phyloP scores from a whole-genome alignment of 1,140 invertebrate species.

The Temnothorax nylanderi region DNA sequence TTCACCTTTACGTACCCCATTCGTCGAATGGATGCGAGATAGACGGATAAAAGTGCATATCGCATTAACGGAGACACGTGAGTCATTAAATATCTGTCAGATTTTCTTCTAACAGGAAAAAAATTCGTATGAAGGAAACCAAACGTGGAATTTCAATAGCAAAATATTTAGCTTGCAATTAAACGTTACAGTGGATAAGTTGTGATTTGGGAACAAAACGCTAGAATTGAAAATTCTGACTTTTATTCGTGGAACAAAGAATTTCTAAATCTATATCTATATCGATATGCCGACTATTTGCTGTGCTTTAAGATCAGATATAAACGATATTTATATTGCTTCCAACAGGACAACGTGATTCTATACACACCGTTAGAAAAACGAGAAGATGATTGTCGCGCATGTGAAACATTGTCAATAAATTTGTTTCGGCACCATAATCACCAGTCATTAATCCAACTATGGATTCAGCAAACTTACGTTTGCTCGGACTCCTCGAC shows the following conservation, averaged over 20 bases:
- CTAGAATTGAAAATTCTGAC: not conserved
- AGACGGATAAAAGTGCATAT: not conserved
- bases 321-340: not conserved
- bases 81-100: not conserved
- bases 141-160: not conserved
- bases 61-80: not conserved
- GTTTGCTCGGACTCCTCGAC: not conserved
- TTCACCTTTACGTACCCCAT: not conserved
- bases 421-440: not conserved
- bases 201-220: not conserved
- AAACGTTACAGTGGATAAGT: too few species aligned
- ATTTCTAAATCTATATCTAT: not conserved
- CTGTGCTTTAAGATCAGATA: not conserved
- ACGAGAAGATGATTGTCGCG: not conserved
- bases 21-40: not conserved
- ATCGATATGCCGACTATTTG: not conserved
- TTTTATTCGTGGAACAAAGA: not conserved
- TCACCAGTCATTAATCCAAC: slow-evolving; percentile 3
- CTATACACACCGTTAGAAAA: not conserved
- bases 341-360: not conserved
- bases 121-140: not conserved
- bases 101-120: not conserved
- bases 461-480: not conserved
- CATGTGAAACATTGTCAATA: not conserved
- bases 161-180: not conserved